These are phyloP conservation scores for Siniperca obscura DNA, from an alignment of 2,797 vertebrate species.

Conservation along the genomic window DNA sequence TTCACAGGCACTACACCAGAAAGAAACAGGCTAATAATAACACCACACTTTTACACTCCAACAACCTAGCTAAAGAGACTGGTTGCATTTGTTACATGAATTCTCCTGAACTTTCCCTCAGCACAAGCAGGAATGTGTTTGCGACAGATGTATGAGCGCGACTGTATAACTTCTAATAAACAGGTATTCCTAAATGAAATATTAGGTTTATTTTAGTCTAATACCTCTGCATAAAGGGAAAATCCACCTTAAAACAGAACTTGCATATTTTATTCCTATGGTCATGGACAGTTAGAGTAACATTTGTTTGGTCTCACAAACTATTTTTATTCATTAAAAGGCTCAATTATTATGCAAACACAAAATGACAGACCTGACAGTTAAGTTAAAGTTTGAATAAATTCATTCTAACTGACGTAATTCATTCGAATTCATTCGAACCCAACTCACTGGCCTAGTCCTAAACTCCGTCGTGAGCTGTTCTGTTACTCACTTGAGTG, in stretches of 20 bases:
- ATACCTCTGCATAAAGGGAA: conserved; percentile 58
- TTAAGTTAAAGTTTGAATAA: neutral
- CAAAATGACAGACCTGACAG: neutral
- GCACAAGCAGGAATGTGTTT: conserved; percentile 59
- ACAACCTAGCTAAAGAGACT: neutral
- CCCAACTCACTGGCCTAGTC: neutral
- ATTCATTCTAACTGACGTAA: neutral
- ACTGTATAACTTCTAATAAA: conserved; percentile 72
- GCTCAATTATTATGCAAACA: neutral
- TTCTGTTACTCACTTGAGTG: neutral
- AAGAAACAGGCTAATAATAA: conserved; percentile 47
- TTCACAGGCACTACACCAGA: conserved; percentile 30
- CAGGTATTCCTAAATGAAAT: conserved; percentile 70
- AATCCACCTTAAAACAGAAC: conserved; percentile 61
- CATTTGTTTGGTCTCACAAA: neutral
- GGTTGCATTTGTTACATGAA: conserved; percentile 35
- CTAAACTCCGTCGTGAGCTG: neutral
- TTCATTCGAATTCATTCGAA: neutral
- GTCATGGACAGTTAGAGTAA: conserved; percentile 28
- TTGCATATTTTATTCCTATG: conserved; percentile 27
- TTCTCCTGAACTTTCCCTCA: conserved; percentile 47
- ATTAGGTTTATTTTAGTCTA: conserved; percentile 73
- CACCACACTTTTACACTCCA: conserved; percentile 34
- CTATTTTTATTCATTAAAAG: neutral
- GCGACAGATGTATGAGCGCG: conserved; percentile 57